phyloP scores from a whole-genome alignment of 2,888 invertebrate genomes.

The Eubasilissa splendida region DNA sequence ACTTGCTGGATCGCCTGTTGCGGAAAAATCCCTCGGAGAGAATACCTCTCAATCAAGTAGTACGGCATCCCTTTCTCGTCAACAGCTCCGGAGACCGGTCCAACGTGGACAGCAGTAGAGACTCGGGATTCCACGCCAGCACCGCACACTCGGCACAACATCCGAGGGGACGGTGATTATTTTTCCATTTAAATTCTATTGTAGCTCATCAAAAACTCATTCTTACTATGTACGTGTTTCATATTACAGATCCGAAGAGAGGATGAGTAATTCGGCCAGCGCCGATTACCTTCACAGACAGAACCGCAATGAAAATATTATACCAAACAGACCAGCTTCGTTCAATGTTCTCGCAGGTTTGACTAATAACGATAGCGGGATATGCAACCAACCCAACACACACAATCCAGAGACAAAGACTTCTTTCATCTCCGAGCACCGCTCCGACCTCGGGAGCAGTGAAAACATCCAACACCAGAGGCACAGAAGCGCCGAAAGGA shows the following conservation, averaged over 20 bases:
- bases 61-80: constrained; percentile 82
- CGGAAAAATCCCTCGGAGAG: constrained; percentile 92
- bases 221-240: not conserved
- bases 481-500: constrained; percentile 14
- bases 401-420: constrained; percentile 8
- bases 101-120: constrained; percentile 66
- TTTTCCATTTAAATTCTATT: constrained; percentile 7
- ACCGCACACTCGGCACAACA: constrained; percentile 70
- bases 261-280: constrained; percentile 58
- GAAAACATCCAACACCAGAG: not conserved
- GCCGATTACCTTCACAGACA: constrained; percentile 62
- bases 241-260: constrained; percentile 62
- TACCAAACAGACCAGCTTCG: constrained; percentile 62
- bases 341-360: constrained; percentile 66
- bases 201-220: not conserved
- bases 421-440: constrained; percentile 8
- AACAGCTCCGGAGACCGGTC: constrained; percentile 60
- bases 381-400: constrained; percentile 8
- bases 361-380: constrained; percentile 41
- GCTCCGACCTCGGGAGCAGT: not conserved
- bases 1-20: constrained; percentile 86
- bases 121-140: constrained; percentile 70
- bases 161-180: constrained; percentile 60
- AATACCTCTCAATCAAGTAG: constrained; percentile 81
- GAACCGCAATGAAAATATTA: constrained; percentile 58